A percentile compares a stretch with the other conserved stretches of the same genome.
Evolutionary conservation across 2,113 vertebrate genomes (phyloP).

Genomic region (Semicossyphus pulcher): DNA sequence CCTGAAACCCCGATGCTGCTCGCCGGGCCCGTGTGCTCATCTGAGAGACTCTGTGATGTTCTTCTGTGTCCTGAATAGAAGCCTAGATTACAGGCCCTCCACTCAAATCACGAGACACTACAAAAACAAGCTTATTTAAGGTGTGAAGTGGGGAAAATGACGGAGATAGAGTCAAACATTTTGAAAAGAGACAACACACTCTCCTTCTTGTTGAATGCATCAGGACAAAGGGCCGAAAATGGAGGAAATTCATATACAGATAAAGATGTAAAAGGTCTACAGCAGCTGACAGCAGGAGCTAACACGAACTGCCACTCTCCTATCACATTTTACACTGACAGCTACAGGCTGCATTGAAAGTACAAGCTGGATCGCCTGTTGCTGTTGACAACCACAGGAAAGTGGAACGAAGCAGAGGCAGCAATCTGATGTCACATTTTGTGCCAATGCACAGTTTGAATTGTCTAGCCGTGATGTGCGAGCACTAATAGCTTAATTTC

Average conservation of each 20-base stretch:
- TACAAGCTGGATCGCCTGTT: conserved; percentile 64
- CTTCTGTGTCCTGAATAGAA: conserved; percentile 55
- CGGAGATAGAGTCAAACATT: background rate
- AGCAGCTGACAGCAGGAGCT: conserved; percentile 39
- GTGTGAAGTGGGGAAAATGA: conserved; percentile 27
- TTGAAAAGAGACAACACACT: background rate
- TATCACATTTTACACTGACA: conserved; percentile 59
- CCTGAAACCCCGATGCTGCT: conserved; percentile 63
- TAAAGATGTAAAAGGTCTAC: conserved; percentile 25
- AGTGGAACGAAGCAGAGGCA: conserved; percentile 45
- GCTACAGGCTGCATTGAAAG: conserved; percentile 59
- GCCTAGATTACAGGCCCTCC: conserved; percentile 37
- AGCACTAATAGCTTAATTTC: background rate
- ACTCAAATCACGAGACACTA: conserved; percentile 35
- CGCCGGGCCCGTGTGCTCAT: conserved; percentile 18
- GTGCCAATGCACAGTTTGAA: conserved; percentile 9
- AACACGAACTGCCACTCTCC: conserved; percentile 54
- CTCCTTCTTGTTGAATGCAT: conserved; percentile 1
- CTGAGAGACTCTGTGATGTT: conserved; percentile 57
- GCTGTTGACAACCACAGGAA: conserved; percentile 74
- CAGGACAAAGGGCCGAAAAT: background rate
- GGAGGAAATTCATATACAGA: conserved; percentile 11
- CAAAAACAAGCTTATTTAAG: background rate
- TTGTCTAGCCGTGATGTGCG: background rate
- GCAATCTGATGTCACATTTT: conserved; percentile 43